Base-by-base conservation (phyloP, 1,140 invertebrate genomes). In the Babylonia areolata region DNA sequence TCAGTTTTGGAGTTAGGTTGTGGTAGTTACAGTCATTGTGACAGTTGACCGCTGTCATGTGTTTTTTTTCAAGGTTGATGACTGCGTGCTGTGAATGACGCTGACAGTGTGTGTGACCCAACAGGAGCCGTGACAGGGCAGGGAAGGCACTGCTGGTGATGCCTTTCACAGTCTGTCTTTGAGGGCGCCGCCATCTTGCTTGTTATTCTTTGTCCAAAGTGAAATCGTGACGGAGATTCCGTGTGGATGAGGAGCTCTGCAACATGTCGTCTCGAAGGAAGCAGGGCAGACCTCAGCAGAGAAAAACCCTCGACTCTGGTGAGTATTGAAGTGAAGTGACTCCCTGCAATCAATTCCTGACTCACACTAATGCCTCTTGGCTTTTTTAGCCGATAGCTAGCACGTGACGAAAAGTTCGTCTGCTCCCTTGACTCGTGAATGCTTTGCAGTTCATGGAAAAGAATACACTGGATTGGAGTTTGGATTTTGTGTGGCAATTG, bases 381-480 rank as follows among this genome's bases (percentile, higher is more conserved):
- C 28, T 28, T 23, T 64, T 64, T 64, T 12, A 23, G 58, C 23
- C 5, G 20, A 6, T 64, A 64, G 58, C 5, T 64, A 64, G 28
- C 58, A 64, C 58, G 58, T 64, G 58, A 64, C 28, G 58, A 64
- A 64, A 64, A 64, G 58, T 64, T 64, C 58, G 58, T 64, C 58
- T 64, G 58, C 58, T 64, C 58, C 5, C 28, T 64, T 64, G 58
- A 6, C 28, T 23, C 58, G 6, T 64, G 6, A 11, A 11, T 51
- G 6, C 20, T 51, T 11, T 11, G 6, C 58, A 64, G 28, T 64
- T 64, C 17, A 23, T 28, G 28, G 58, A 64, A 64, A 64, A 64
- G 15, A n/a, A n/a, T 28, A 64, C 58, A 64, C 6, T n/a, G 58
- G 58, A 64, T 64, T 64, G 58, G 58, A 64, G 28, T 11, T 12